Evolutionary conservation across 2,888 invertebrate genomes (phyloP), one percentile per base, ranked within the genome.

Genomic region (Drosophila greeni): DNA sequence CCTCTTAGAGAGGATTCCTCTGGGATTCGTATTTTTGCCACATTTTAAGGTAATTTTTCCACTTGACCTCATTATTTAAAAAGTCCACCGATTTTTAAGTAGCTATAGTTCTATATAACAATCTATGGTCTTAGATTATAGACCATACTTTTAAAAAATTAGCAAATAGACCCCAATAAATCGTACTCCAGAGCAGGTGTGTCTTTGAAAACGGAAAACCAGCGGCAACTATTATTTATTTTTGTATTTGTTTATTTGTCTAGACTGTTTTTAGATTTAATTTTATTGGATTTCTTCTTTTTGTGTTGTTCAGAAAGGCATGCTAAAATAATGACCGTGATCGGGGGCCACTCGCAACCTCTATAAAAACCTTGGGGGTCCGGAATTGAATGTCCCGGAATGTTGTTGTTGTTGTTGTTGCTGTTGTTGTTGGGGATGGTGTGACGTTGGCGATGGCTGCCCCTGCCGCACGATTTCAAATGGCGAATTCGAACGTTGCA

Each of bases 281-380:
- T 75, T 74, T 61, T 73, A 68, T 66, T 68, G 65, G 73, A 62
- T 72, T 66, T 67, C 75, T 75, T n/a, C n/a, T n/a, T n/a, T n/a
- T n/a, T n/a, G n/a, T n/a, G n/a, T n/a, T 75, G 71, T 82, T 88
- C 83, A 88, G 84, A 88, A 88, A 86, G 88, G 88, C 86, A 86
- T 88, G 85, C 86, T 88, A 85, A 88, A 88, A 86, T 87, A 87
- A 81, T 87, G 85, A 84, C 88, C 87, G 85, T 85, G 86, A 76
- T 89, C 88, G 82, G 87, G 87, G 86, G 87, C 88, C 85, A 88
- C 85, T 83, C 85, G 83, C 86, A 88, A 86, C 85, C 86, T 89
- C 88, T 89, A 89, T 89, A 89, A 89, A 85, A 87, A 89, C 79
- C 89, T 86, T 76, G 89, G 88, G 82, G 88, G 88, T 74, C 87